Conservation (phyloP, 1,140 invertebrate species). For the Drosophila pseudoobscura region DNA sequence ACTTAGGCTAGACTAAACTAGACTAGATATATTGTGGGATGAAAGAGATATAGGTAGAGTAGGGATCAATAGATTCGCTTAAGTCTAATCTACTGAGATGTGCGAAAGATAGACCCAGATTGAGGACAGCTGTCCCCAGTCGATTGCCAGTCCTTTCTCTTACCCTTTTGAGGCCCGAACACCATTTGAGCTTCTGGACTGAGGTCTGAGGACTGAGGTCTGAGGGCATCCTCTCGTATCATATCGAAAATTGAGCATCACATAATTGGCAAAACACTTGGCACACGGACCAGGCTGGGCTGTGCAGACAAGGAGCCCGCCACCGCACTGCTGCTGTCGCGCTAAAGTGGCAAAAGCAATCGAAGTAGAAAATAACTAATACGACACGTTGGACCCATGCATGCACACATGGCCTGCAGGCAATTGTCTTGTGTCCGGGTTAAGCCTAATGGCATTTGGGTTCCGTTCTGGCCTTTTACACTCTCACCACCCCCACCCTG, state of each 20-base stretch:
- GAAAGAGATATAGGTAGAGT: neutral
- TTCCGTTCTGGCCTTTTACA: slow-evolving; percentile 12
- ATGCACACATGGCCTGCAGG: slow-evolving; percentile 63
- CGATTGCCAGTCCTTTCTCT: neutral
- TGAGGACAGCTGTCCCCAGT: neutral
- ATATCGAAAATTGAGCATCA: slow-evolving; percentile 75
- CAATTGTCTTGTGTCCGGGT: slow-evolving; percentile 74
- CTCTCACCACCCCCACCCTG: slow-evolving; percentile 33
- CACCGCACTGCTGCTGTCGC: slow-evolving; percentile 57
- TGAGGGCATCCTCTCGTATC: slow-evolving; percentile 23
- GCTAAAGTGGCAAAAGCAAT: slow-evolving; percentile 81
- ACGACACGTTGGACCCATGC: slow-evolving; percentile 76
- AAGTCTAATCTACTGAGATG: slow-evolving; percentile 25
- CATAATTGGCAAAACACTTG: slow-evolving; percentile 75
- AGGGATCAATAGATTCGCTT: slow-evolving; percentile 22
- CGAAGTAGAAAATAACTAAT: slow-evolving; percentile 82
- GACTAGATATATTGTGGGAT: too few species aligned
- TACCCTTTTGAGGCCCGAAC: slow-evolving; percentile 10
- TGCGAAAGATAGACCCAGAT: slow-evolving; percentile 1
- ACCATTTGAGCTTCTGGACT: slow-evolving; percentile 13
- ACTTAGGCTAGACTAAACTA: slow-evolving; percentile 1
- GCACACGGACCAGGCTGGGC: slow-evolving; percentile 20
- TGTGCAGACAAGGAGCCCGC: slow-evolving; percentile 6
- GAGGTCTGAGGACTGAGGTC: neutral
- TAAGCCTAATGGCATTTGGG: slow-evolving; percentile 78